These are phyloP conservation scores for Galagoides demidoff DNA, from an alignment of 2,797 vertebrate species.

Conservation along the genomic window DNA sequence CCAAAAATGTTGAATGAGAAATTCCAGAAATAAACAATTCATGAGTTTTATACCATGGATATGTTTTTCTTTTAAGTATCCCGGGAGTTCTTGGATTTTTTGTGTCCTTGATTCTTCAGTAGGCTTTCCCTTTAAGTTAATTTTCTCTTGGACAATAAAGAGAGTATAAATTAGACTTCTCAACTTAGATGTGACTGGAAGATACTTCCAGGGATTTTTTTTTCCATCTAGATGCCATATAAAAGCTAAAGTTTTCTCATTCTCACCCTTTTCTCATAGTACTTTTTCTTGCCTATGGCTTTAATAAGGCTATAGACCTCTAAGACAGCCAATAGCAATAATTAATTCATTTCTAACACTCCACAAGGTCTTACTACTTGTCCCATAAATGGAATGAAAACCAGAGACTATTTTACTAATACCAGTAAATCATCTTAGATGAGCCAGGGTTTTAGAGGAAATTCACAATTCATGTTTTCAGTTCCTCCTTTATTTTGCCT, in stretches of 20 bases:
- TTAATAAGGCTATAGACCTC: neutral
- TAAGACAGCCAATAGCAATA: too few relatives aligned
- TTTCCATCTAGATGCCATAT: neutral
- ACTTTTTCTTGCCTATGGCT: neutral
- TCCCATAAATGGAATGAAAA: neutral
- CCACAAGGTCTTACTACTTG: neutral
- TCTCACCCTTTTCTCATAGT: neutral
- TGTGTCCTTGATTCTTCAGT: neutral
- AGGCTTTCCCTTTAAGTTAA: neutral
- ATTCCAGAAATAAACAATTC: neutral
- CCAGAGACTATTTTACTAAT: neutral
- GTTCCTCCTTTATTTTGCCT: neutral
- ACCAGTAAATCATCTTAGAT: neutral
- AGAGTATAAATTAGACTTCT: neutral
- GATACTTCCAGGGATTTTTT: neutral
- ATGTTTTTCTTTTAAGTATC: neutral
- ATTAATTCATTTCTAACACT: neutral
- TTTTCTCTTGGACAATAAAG: neutral
- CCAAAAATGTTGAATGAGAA: neutral
- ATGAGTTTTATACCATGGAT: neutral
- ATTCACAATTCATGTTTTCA: neutral
- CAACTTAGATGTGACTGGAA: neutral
- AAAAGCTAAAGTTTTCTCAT: neutral
- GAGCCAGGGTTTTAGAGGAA: neutral
- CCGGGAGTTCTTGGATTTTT: neutral